A percentile compares a stretch with the other conserved stretches of the same genome.
These are phyloP conservation scores for Fringilla coelebs DNA, from an alignment of 2,797 vertebrate genomes.

Conservation along the genomic window DNA sequence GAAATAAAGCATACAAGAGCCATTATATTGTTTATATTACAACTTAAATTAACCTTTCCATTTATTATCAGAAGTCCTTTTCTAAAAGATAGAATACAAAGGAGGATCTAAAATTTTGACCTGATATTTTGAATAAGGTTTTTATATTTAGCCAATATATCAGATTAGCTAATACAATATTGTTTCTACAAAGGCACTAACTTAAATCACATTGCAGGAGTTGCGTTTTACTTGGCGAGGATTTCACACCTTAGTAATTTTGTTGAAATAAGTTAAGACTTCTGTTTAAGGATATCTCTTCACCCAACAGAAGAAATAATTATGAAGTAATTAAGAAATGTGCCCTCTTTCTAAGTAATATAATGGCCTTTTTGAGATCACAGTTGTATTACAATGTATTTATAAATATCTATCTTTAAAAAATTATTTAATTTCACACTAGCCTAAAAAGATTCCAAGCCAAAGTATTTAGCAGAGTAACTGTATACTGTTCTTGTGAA, in stretches of 20 bases:
- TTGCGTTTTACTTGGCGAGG: neutral
- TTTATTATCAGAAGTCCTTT: neutral
- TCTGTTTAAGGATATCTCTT: neutral
- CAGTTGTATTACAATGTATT: neutral
- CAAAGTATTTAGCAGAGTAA: neutral
- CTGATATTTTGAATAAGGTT: neutral
- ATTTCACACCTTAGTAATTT: neutral
- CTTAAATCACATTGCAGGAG: neutral
- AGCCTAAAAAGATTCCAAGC: neutral
- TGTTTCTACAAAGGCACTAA: neutral
- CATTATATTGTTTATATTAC: constrained; percentile 20
- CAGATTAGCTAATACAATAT: neutral
- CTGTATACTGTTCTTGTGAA: neutral
- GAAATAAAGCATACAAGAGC: constrained; percentile 6
- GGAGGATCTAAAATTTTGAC: neutral
- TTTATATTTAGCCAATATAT: neutral
- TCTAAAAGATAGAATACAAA: neutral
- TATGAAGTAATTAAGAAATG: neutral
- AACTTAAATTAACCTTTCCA: constrained; percentile 23
- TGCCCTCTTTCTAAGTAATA: neutral
- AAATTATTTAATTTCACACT: neutral
- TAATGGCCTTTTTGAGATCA: neutral
- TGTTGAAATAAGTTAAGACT: neutral
- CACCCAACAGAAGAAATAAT: neutral
- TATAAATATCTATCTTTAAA: neutral